Conservation (phyloP, 2,797 vertebrate species). For the Helostoma temminkii region DNA sequence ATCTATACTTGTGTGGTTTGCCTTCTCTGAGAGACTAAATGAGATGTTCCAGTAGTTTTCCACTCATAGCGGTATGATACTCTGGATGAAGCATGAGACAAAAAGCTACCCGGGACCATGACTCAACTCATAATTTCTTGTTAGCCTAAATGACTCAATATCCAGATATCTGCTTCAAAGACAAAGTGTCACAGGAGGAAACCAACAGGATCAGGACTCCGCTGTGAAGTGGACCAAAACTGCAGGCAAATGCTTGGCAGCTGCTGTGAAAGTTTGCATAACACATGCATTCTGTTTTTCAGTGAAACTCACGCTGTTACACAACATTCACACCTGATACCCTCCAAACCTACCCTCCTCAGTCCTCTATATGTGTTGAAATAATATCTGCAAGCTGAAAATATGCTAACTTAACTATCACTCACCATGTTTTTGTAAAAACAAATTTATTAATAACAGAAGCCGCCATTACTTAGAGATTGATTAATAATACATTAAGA, state of each 20-base stretch:
- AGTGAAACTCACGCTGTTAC: neutral
- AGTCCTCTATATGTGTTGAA: neutral
- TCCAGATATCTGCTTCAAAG: slow-evolving; percentile 56
- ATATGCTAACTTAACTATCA: neutral
- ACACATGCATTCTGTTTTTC: neutral
- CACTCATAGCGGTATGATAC: slow-evolving; percentile 36
- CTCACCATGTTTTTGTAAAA: too few relatives aligned
- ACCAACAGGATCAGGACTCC: slow-evolving; percentile 7
- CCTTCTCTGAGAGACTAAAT: slow-evolving; percentile 30
- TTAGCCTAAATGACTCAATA: slow-evolving; percentile 63
- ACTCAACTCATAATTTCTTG: slow-evolving; percentile 47
- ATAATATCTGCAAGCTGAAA: neutral
- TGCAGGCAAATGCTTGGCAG: slow-evolving; percentile 41
- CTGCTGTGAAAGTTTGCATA: slow-evolving; percentile 40
- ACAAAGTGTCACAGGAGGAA: slow-evolving; percentile 28
- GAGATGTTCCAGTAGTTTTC: slow-evolving; percentile 55
- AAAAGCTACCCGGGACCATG: slow-evolving; percentile 35
- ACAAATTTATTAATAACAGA: too few relatives aligned
- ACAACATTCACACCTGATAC: too few relatives aligned
- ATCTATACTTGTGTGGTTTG: too few relatives aligned
- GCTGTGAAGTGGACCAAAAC: slow-evolving; percentile 41
- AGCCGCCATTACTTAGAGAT: too few relatives aligned
- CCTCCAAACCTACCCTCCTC: neutral
- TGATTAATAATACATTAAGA: too few relatives aligned
- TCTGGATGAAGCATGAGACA: slow-evolving; percentile 47